phyloP scores from a whole-genome alignment of 2,113 vertebrate species.

The Ctenodactylus gundi region DNA sequence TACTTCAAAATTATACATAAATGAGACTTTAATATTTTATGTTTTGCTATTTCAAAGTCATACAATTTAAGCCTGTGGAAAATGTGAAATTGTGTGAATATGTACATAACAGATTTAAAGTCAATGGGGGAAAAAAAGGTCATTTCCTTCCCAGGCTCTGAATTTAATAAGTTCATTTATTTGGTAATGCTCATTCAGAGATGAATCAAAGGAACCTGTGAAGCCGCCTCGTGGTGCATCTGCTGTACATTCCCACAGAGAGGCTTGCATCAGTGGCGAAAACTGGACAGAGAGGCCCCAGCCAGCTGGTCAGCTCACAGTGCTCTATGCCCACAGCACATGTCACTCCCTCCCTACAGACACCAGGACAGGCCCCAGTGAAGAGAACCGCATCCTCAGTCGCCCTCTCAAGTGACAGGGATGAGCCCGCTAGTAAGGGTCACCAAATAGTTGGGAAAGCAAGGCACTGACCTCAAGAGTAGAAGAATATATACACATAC shows the following conservation, averaged over 20 bases:
- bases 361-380: too few species aligned
- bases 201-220: background rate
- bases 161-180: background rate
- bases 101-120: background rate
- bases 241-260: background rate
- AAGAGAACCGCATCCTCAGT: background rate
- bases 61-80: background rate
- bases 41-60: background rate
- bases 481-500: background rate
- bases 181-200: constrained; percentile 2
- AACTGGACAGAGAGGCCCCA: background rate
- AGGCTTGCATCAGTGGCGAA: background rate
- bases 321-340: background rate
- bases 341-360: background rate
- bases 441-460: background rate
- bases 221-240: background rate
- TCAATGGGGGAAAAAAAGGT: constrained; percentile 8
- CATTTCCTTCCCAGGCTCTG: background rate
- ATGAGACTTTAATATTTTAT: constrained; percentile 15
- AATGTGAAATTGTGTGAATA: background rate
- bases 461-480: background rate
- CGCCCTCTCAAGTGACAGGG: background rate
- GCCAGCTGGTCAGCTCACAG: background rate
- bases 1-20: background rate
- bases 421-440: background rate